Percentiles rank a stretch among this genome's conserved stretches.
phyloP scores from a whole-genome alignment of 2,888 invertebrate genomes.

The Ophioninae sp. region DNA sequence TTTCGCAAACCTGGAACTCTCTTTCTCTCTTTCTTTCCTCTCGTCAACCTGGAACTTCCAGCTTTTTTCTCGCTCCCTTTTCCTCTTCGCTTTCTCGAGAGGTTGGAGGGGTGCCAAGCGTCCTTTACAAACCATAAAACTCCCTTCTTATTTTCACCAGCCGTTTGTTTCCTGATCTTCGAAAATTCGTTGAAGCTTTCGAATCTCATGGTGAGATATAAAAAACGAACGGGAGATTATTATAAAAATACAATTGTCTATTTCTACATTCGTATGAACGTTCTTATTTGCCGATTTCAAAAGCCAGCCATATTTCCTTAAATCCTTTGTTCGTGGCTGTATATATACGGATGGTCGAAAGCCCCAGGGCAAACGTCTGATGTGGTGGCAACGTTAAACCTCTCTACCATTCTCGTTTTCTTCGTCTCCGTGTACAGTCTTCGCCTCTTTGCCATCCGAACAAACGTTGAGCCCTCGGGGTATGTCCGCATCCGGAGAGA shows the following conservation, averaged over 20 bases:
- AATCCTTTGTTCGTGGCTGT: slow-evolving; percentile 22
- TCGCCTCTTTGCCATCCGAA: slow-evolving; percentile 32
- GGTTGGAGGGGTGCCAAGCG: slow-evolving; percentile 73
- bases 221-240: slow-evolving; percentile 22
- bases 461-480: slow-evolving; percentile 56
- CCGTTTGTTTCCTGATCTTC: slow-evolving; percentile 29
- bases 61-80: slow-evolving; percentile 31
- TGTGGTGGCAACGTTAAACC: slow-evolving; percentile 50
- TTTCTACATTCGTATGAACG: slow-evolving; percentile 26
- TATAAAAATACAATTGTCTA: slow-evolving; percentile 35
- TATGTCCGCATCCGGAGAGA: slow-evolving; percentile 32
- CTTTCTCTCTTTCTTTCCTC: slow-evolving; percentile 27
- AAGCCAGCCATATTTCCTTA: slow-evolving; percentile 6
- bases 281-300: slow-evolving; percentile 28
- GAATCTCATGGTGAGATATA: neutral
- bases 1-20: slow-evolving; percentile 19
- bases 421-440: slow-evolving; percentile 42
- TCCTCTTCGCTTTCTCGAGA: slow-evolving; percentile 41
- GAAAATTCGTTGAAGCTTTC: slow-evolving; percentile 1
- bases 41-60: neutral
- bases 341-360: slow-evolving; percentile 15
- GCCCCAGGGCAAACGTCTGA: no score
- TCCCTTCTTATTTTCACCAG: slow-evolving; percentile 43
- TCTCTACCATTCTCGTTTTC: slow-evolving; percentile 44
- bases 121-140: slow-evolving; percentile 70